Percentiles rank a stretch among this genome's conserved stretches.
phyloP scores from a whole-genome alignment of 2,113 vertebrate species.

The Ceyx margarethae region DNA sequence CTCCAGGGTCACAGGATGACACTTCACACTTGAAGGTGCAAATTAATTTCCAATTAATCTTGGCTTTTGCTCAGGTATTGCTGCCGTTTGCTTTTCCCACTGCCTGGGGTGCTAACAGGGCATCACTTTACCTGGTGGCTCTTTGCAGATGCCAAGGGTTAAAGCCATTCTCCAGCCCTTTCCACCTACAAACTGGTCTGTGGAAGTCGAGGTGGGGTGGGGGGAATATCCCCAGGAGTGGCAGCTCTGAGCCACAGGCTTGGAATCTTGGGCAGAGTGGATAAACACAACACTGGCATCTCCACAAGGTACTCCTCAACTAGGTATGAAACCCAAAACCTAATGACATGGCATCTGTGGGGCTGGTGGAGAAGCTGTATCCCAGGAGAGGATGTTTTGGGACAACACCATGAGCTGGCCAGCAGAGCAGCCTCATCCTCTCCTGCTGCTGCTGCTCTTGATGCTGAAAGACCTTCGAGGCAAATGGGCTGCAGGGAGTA shows the following conservation, averaged over 20 bases:
- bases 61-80: neutral
- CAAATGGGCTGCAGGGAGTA: fast-evolving
- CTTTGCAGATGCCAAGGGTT: neutral
- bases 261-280: fast-evolving
- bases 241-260: fast-evolving
- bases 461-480: neutral
- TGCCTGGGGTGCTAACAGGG: fast-evolving
- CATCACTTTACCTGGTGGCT: neutral
- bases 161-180: fast-evolving
- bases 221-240: neutral
- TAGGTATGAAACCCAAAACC: neutral
- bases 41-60: neutral
- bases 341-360: neutral
- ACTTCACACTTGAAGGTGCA: neutral
- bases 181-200: neutral
- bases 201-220: neutral
- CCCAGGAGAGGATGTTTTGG: neutral
- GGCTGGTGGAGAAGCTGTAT: neutral
- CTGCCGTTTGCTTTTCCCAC: neutral
- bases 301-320: neutral
- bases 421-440: neutral
- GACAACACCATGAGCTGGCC: fast-evolving
- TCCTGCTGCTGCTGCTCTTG: neutral
- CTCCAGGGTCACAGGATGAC: neutral
- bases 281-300: neutral